Percentiles rank a stretch among this genome's conserved stretches.
phyloP scores from a whole-genome alignment of 2,888 invertebrate genomes.

The Ophion ellenae region DNA sequence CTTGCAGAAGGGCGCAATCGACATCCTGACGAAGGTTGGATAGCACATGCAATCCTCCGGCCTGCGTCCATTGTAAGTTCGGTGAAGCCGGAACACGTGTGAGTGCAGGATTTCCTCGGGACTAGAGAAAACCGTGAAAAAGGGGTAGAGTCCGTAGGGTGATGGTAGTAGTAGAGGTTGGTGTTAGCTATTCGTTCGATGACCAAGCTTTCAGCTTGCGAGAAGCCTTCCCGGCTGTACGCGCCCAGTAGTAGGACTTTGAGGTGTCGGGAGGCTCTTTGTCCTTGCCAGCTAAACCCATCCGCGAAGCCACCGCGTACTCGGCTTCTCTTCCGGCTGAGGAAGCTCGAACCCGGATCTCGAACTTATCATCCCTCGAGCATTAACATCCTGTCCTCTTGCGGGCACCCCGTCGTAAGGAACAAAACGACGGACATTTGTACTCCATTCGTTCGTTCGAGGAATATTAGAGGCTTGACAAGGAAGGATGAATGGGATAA shows the following conservation, averaged over 20 bases:
- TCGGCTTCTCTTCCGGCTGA: slow-evolving; percentile 25
- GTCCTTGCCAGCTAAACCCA: slow-evolving; percentile 57
- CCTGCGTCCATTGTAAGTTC: slow-evolving; percentile 8
- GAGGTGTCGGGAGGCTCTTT: slow-evolving; percentile 57
- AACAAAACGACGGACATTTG: slow-evolving; percentile 36
- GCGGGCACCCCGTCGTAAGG: neutral
- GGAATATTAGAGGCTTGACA: neutral
- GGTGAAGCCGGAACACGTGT: slow-evolving; percentile 2
- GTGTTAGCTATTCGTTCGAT: slow-evolving; percentile 60
- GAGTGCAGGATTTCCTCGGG: slow-evolving; percentile 51
- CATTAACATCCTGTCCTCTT: slow-evolving; percentile 16
- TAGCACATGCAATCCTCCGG: neutral
- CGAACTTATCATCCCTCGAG: slow-evolving; percentile 16
- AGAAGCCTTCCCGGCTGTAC: slow-evolving; percentile 17
- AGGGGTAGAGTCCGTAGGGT: slow-evolving; percentile 9
- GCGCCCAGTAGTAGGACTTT: slow-evolving; percentile 37
- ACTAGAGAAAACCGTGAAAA: slow-evolving; percentile 35
- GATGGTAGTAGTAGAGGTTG: slow-evolving; percentile 37
- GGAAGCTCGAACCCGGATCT: slow-evolving; percentile 26
- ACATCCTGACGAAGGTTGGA: neutral
- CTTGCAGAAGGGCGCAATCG: slow-evolving; percentile 8
- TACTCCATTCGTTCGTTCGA: neutral
- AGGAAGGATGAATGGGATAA: neutral
- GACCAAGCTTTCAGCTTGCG: slow-evolving; percentile 51
- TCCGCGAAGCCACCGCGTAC: slow-evolving; percentile 23